phyloP scores from a whole-genome alignment of 2,797 vertebrate species.

The Cyclopterus lumpus region DNA sequence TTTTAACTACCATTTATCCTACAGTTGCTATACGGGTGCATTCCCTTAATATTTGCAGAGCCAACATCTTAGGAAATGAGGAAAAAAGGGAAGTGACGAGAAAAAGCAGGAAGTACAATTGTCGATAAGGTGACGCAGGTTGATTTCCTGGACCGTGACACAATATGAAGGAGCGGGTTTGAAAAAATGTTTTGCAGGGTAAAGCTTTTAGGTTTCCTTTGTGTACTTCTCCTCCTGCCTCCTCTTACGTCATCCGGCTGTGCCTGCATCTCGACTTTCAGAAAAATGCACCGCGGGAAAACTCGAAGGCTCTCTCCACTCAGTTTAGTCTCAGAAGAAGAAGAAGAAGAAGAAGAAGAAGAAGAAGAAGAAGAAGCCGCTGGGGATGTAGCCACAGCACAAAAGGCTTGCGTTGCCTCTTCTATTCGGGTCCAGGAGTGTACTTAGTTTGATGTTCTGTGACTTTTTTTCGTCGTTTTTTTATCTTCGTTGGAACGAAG shows the following conservation, averaged over 20 bases:
- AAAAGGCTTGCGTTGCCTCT: conserved; percentile 37
- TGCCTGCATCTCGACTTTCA: conserved; percentile 24
- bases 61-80: not conserved
- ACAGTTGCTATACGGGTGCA: not conserved
- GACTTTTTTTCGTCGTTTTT: conserved; percentile 63
- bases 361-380: conserved; percentile 26
- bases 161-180: not conserved
- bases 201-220: conserved; percentile 10
- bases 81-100: not conserved
- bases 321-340: conserved; percentile 24
- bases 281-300: conserved; percentile 42
- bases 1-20: not conserved
- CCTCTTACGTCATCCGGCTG: conserved; percentile 28
- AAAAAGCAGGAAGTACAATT: not conserved
- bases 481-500: conserved; percentile 61
- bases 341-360: conserved; percentile 13
- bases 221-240: conserved; percentile 4
- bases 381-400: conserved; percentile 37
- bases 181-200: conserved; percentile 1
- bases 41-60: not conserved
- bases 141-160: not conserved
- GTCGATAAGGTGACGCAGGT: not conserved
- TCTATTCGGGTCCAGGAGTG: conserved; percentile 43
- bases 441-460: conserved; percentile 69
- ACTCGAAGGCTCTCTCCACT: conserved; percentile 23